Conservation (phyloP, 1,140 invertebrate genomes). For the Magallana gigas region DNA sequence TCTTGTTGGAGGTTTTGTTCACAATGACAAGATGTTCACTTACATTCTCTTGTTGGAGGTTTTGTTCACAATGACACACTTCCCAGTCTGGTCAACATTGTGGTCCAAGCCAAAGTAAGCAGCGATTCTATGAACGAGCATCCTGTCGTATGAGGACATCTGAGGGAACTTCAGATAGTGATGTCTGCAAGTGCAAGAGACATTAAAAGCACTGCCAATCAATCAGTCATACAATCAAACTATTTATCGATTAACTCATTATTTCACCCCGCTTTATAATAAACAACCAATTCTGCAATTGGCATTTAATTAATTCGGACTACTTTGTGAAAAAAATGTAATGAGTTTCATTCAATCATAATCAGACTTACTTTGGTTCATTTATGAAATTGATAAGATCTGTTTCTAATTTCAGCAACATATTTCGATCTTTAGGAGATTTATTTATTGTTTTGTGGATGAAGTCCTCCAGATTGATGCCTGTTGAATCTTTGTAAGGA, state of each 20-base stretch:
- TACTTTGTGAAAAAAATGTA: too few species aligned
- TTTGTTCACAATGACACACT: constrained; percentile 90
- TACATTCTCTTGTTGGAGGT: constrained; percentile 88
- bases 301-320: too few species aligned
- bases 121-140: constrained; percentile 95
- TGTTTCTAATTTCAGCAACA: constrained; percentile 91
- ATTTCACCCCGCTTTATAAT: too few species aligned
- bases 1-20: too few species aligned
- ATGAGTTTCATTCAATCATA: too few species aligned
- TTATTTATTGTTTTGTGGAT: constrained; percentile 94
- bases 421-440: constrained; percentile 91
- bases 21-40: constrained; percentile 56
- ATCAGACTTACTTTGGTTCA: constrained; percentile 85
- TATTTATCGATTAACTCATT: too few species aligned
- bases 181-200: constrained; percentile 72
- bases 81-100: constrained; percentile 92
- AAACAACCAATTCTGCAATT: too few species aligned
- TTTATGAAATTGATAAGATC: constrained; percentile 91
- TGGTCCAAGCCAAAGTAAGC: constrained; percentile 96
- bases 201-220: background rate
- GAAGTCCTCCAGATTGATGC: constrained; percentile 91
- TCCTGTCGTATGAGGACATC: constrained; percentile 96
- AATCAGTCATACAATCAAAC: background rate
- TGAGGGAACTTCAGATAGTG: constrained; percentile 91
- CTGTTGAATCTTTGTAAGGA: constrained; percentile 86